Evolutionary conservation across 2,797 vertebrate genomes (phyloP), one percentile per base, ranked within the genome.

Genomic region (Sparidentex hasta): DNA sequence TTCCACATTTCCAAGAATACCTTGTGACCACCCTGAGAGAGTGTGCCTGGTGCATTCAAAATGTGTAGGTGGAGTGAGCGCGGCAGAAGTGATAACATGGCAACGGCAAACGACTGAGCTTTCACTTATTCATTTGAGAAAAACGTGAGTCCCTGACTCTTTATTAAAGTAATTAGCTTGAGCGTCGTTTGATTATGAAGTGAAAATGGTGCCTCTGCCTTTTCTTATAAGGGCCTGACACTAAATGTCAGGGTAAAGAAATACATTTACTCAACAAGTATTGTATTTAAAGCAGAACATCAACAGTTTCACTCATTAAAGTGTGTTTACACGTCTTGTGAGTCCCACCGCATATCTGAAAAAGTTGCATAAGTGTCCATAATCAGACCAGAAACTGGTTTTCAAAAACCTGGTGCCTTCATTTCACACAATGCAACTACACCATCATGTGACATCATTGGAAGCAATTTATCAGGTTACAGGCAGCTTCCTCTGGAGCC

Each of bases 61-160:
- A 66, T 67, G 81, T 84, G 87, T 77, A 74, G 84, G 84, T 71
- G 63, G 76, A 76, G 47, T 56, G 71, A 83, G 56, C 2, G 23
- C 58, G 44, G 69, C 17, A 67, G 67, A 59, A 84, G 46, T 50
- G 74, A 83, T 75, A 56, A 62, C 79, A 65, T 80, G 71, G 83
- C 77, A 84, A 84, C 71, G 76, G 64, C 38, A 66, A 76, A 57
- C 65, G n/a, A 65, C 21, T 12, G 48, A 7, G 3, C 11, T 72
- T 8, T 50, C 43, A 48, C 67, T 58, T 33, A 59, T 44, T 18
- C n/a, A 33, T 76, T 56, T 69, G n/a, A 78, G 46, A 64, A 59
- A 65, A 57, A 21, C 76, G 7, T 66, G 54, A 71, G 38, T 23
- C 52, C 51, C 43, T 43, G 62, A 81, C n/a, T 58, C 46, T 61